These are phyloP conservation scores for Stenchaetothrips biformis DNA, from an alignment of 2,888 invertebrate genomes.

Conservation along the genomic window DNA sequence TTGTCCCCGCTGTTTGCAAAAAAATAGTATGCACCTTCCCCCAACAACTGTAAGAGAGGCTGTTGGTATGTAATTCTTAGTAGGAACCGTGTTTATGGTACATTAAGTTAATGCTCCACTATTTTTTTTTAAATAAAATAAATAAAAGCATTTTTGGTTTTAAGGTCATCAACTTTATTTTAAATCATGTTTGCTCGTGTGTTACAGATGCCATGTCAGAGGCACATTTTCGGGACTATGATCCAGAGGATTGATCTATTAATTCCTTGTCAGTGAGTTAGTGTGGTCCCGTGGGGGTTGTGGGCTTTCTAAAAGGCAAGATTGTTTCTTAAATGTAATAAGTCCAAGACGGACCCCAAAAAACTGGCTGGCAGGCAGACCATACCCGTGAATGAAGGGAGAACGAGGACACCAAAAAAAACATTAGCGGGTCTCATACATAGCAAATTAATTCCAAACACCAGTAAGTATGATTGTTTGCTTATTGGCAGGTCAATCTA, in stretches of 20 bases:
- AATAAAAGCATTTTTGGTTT: too few species aligned
- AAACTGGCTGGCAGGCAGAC: constrained; percentile 99
- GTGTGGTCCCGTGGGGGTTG: too few species aligned
- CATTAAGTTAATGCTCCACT: background rate
- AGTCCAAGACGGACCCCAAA: constrained; percentile 94
- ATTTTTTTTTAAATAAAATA: background rate
- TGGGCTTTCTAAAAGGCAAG: constrained; percentile 97
- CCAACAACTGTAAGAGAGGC: constrained; percentile 44
- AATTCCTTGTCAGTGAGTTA: constrained; percentile 92
- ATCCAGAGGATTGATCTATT: constrained; percentile 97
- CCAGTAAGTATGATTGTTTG: constrained; percentile 50
- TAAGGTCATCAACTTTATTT: too few species aligned
- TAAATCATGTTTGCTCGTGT: constrained; percentile 6
- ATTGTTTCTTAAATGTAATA: constrained; percentile 92
- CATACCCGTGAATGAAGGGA: too few species aligned
- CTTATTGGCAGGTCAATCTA: background rate
- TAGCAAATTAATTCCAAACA: constrained; percentile 92
- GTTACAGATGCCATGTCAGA: constrained; percentile 69
- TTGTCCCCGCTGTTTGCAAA: constrained; percentile 72
- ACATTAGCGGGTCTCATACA: constrained; percentile 94
- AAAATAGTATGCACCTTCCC: constrained; percentile 37
- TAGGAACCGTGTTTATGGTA: background rate
- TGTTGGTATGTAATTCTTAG: constrained; percentile 37
- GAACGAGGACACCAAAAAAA: constrained; percentile 97
- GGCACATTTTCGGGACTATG: constrained; percentile 98